Conservation (phyloP, 2,888 invertebrate species). For the Sminthurides aquaticus region DNA sequence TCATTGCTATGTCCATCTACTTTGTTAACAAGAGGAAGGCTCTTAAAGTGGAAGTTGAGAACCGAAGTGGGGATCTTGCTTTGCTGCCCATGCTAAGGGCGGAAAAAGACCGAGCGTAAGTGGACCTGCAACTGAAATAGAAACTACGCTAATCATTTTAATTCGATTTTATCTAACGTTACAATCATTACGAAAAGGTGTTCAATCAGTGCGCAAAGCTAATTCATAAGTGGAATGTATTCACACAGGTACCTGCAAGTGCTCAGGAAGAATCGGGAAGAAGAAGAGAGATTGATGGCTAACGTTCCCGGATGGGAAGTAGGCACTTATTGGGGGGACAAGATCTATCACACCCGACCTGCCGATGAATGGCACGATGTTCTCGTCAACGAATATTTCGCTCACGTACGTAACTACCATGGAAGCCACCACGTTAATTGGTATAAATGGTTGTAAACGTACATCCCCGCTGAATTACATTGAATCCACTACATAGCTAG, state of each 20-base stretch:
- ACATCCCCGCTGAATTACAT: background rate
- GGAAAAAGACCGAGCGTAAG: constrained; percentile 73
- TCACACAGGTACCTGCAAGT: constrained; percentile 60
- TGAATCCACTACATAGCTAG: too few species aligned
- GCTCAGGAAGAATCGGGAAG: constrained; percentile 68
- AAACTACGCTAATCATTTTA: too few species aligned
- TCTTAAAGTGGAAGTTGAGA: constrained; percentile 59
- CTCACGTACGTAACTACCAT: constrained; percentile 50
- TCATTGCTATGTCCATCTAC: constrained; percentile 55
- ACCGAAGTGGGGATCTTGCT: constrained; percentile 68
- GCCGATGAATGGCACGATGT: constrained; percentile 60
- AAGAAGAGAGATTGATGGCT: constrained; percentile 78
- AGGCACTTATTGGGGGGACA: constrained; percentile 80
- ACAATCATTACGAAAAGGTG: too few species aligned
- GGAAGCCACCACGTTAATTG: constrained; percentile 10
- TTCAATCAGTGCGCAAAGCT: too few species aligned
- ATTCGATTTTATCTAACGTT: too few species aligned
- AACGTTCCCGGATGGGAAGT: constrained; percentile 85
- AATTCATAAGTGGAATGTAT: too few species aligned
- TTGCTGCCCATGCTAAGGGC: constrained; percentile 69
- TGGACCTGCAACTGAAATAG: too few species aligned
- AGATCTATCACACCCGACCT: constrained; percentile 64
- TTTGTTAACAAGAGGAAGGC: constrained; percentile 53
- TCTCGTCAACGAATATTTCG: constrained; percentile 62
- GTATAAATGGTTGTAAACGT: constrained; percentile 16